Conservation (phyloP, 2,113 vertebrate genomes). For the Sakesphorus luctuosus region DNA sequence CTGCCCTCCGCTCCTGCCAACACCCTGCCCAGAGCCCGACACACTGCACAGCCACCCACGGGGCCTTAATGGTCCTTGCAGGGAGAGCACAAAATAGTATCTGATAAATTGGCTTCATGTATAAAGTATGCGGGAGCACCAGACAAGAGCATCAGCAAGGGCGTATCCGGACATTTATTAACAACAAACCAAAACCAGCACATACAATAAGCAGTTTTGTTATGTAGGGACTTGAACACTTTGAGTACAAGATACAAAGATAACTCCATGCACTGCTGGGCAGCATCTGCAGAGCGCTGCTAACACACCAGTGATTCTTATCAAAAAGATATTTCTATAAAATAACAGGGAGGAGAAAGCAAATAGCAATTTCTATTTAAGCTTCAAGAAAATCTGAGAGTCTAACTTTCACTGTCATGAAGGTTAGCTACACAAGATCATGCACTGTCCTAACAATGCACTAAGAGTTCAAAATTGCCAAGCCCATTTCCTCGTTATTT, state of each 20-base stretch:
- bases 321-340: neutral
- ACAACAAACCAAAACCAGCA: conserved; percentile 24
- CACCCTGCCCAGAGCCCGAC: conserved; percentile 56
- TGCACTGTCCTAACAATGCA: neutral
- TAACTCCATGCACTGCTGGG: neutral
- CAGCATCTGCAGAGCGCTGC: neutral
- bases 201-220: conserved; percentile 36
- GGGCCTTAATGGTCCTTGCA: conserved; percentile 46
- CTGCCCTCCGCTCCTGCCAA: conserved; percentile 59
- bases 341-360: neutral
- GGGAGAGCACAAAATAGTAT: conserved; percentile 22
- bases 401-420: neutral
- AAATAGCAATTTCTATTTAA: neutral
- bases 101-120: conserved; percentile 35
- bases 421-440: neutral
- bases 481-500: neutral
- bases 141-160: neutral
- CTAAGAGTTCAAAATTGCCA: neutral
- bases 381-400: neutral
- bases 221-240: conserved; percentile 24
- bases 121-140: conserved; percentile 27
- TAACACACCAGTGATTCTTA: neutral
- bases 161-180: conserved; percentile 36
- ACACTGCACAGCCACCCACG: conserved; percentile 42
- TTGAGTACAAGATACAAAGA: neutral